These are phyloP conservation scores for Nematopogon swammerdamellus DNA, from an alignment of 2,888 invertebrate genomes.

Conservation along the genomic window DNA sequence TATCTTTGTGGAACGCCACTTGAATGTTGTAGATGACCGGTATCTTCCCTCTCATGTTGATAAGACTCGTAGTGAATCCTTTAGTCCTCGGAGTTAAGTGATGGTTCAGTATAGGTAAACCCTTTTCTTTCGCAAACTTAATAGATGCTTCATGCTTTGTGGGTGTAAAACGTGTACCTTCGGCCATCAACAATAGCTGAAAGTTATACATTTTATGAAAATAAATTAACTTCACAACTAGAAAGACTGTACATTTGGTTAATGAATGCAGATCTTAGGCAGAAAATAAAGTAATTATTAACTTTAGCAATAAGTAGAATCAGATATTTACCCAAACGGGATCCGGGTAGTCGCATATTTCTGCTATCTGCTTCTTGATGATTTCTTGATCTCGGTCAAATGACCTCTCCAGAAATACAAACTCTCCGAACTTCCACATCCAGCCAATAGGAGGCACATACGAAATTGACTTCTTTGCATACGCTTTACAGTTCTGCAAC, in stretches of 20 bases:
- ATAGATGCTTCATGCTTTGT: constrained; percentile 74
- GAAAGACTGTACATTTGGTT: too few relatives aligned
- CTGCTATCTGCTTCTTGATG: constrained; percentile 74
- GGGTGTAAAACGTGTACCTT: constrained; percentile 79
- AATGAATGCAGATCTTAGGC: too few relatives aligned
- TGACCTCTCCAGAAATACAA: constrained; percentile 88
- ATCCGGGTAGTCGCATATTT: constrained; percentile 85
- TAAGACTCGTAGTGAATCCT: constrained; percentile 75
- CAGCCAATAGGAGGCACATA: constrained; percentile 92
- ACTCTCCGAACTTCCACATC: constrained; percentile 95
- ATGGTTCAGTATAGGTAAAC: constrained; percentile 70
- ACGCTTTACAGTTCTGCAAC: constrained; percentile 88
- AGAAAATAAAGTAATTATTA: too few relatives aligned
- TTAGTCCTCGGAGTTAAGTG: constrained; percentile 79
- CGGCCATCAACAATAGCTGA: constrained; percentile 73
- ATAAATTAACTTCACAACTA: too few relatives aligned
- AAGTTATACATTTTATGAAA: constrained; percentile 14
- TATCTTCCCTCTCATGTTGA: constrained; percentile 65
- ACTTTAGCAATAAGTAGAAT: too few relatives aligned
- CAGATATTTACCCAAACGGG: constrained; percentile 74
- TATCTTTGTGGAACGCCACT: constrained; percentile 54
- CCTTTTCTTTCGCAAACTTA: constrained; percentile 72
- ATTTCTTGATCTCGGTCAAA: constrained; percentile 88
- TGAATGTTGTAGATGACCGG: constrained; percentile 71
- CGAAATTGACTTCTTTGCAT: constrained; percentile 88